phyloP scores from a whole-genome alignment of 2,888 invertebrate species.

The Drosophila buzzatii region DNA sequence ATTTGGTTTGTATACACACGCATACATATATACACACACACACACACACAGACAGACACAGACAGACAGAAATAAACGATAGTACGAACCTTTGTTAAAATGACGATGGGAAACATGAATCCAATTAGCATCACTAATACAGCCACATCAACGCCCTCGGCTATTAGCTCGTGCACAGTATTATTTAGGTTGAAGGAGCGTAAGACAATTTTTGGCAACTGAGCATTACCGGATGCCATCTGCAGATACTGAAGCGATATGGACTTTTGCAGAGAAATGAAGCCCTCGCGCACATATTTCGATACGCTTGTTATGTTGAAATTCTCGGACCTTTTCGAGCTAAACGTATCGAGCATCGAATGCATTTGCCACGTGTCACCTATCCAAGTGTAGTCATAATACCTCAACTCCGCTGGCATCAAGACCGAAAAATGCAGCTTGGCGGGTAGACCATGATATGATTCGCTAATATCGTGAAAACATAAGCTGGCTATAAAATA shows the following conservation, averaged over 20 bases:
- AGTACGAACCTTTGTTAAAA: constrained; percentile 88
- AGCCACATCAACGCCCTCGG: constrained; percentile 88
- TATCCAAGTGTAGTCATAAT: constrained; percentile 49
- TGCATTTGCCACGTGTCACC: constrained; percentile 45
- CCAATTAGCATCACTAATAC: constrained; percentile 91
- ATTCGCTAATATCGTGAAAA: constrained; percentile 39
- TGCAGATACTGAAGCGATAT: constrained; percentile 83
- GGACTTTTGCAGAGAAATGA: constrained; percentile 88
- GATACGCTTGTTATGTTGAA: constrained; percentile 87
- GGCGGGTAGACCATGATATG: constrained; percentile 35
- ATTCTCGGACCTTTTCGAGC: background rate
- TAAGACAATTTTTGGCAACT: constrained; percentile 62
- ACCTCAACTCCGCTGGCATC: constrained; percentile 55
- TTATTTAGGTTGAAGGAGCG: constrained; percentile 89
- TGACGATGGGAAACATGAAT: constrained; percentile 91
- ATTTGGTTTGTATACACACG: background rate
- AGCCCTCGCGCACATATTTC: constrained; percentile 87
- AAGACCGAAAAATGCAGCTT: constrained; percentile 45
- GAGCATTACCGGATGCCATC: constrained; percentile 55
- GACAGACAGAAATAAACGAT: background rate
- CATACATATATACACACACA: background rate
- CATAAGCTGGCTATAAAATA: constrained; percentile 56
- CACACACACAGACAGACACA: too few species aligned
- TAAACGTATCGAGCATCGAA: constrained; percentile 76
- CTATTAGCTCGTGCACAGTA: constrained; percentile 88